Conservation (phyloP, 2,888 invertebrate species). For the Andrena camellia region DNA sequence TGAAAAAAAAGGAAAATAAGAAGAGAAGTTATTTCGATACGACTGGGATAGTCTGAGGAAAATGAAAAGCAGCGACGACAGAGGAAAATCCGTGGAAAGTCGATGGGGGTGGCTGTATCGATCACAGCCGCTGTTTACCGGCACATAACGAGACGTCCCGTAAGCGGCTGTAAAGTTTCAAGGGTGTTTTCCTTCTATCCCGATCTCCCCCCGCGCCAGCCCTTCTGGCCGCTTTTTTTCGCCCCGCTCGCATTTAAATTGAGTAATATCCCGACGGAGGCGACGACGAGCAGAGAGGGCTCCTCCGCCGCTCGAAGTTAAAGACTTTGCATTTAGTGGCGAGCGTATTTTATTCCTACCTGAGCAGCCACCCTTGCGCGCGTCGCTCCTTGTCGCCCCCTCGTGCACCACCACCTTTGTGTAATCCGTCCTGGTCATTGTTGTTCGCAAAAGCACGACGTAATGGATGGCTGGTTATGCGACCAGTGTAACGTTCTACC, state of each 20-base stretch:
- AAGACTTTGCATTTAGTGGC: slow-evolving; percentile 70
- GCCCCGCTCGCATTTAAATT: slow-evolving; percentile 69
- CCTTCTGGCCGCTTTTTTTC: slow-evolving; percentile 55
- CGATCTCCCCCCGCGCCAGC: slow-evolving; percentile 14
- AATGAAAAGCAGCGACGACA: slow-evolving; percentile 9
- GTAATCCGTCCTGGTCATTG: slow-evolving; percentile 57
- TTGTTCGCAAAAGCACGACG: slow-evolving; percentile 62
- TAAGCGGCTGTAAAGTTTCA: slow-evolving; percentile 61
- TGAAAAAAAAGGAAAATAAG: background rate
- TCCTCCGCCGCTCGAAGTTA: slow-evolving; percentile 67
- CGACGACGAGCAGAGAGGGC: slow-evolving; percentile 36
- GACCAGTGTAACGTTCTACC: slow-evolving; percentile 58
- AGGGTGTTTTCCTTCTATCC: slow-evolving; percentile 56
- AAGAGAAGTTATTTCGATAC: background rate
- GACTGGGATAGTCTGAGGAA: background rate
- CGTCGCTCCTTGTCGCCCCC: background rate
- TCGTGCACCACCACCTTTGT: slow-evolving; percentile 30
- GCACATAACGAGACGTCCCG: slow-evolving; percentile 60
- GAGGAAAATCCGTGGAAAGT: slow-evolving; percentile 7
- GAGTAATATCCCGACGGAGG: slow-evolving; percentile 67
- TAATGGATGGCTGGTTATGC: slow-evolving; percentile 68
- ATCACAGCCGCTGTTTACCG: slow-evolving; percentile 52
- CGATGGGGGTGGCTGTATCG: slow-evolving; percentile 42
- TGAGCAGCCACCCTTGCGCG: slow-evolving; percentile 2
- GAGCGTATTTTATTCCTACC: slow-evolving; percentile 70